These are phyloP conservation scores for Pyrgus malvae DNA, from an alignment of 2,888 invertebrate species.

Conservation along the genomic window DNA sequence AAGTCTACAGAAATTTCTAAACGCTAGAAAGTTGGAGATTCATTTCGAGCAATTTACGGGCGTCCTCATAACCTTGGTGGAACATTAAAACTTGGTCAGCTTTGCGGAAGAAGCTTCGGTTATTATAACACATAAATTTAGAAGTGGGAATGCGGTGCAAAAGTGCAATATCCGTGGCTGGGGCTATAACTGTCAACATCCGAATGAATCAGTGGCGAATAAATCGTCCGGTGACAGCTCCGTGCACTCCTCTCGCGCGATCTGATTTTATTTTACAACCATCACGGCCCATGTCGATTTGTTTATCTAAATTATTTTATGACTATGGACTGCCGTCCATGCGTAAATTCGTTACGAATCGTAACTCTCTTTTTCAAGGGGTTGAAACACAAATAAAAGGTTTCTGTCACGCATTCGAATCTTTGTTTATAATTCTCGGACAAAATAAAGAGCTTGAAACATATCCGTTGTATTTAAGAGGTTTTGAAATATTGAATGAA, in stretches of 20 bases:
- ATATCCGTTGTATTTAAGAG: conserved; percentile 14
- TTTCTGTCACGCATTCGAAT: conserved; percentile 17
- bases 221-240: conserved; percentile 67
- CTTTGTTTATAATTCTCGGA: conserved; percentile 19
- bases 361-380: conserved; percentile 18
- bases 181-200: conserved; percentile 73
- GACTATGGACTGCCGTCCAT: conserved; percentile 43
- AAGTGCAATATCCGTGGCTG: conserved; percentile 72
- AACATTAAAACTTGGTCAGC: conserved; percentile 37
- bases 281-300: conserved; percentile 56
- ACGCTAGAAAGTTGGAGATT: conserved; percentile 49
- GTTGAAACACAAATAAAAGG: conserved; percentile 18
- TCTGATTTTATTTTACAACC: conserved; percentile 69
- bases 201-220: conserved; percentile 74
- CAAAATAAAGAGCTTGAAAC: conserved; percentile 21
- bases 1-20: conserved; percentile 24
- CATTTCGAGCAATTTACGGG: conserved; percentile 43
- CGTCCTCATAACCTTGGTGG: conserved; percentile 32
- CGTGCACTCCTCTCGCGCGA: conserved; percentile 51
- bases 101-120: conserved; percentile 42
- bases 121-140: conserved; percentile 68
- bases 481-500: conserved; percentile 32
- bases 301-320: conserved; percentile 64
- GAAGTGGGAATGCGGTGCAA: conserved; percentile 65
- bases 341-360: conserved; percentile 35